Evolutionary conservation across 2,888 invertebrate species (phyloP).

Genomic region (Trisateles emortualis): DNA sequence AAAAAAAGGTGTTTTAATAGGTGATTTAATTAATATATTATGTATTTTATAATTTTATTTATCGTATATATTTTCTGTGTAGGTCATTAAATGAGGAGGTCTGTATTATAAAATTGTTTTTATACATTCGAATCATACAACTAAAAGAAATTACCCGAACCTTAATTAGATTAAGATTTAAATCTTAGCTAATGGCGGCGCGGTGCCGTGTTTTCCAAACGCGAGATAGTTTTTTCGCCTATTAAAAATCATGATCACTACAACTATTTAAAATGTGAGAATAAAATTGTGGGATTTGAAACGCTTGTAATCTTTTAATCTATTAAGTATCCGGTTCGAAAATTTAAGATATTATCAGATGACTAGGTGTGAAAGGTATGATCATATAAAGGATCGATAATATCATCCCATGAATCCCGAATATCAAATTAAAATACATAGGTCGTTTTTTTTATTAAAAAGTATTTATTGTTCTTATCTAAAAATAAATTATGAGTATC

Average conservation of each 20-base stretch:
- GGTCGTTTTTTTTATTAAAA: too few species aligned
- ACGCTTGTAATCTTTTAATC: constrained; percentile 1
- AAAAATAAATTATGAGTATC: too few species aligned
- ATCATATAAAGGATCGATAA: not conserved
- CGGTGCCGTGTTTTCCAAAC: constrained; percentile 2
- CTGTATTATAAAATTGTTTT: constrained; percentile 11
- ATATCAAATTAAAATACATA: too few species aligned
- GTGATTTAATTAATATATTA: constrained; percentile 31
- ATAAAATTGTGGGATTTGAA: not conserved
- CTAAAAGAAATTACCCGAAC: constrained; percentile 25
- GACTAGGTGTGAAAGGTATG: not conserved
- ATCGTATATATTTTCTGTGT: not conserved
- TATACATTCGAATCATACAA: constrained; percentile 22
- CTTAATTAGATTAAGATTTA: constrained; percentile 26
- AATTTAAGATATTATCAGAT: not conserved
- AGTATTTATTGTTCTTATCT: too few species aligned
- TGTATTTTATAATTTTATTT: constrained; percentile 15
- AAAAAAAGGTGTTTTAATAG: constrained; percentile 27
- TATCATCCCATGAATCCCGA: too few species aligned
- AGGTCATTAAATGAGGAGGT: constrained; percentile 8
- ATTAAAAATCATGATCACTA: not conserved
- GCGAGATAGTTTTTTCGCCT: not conserved
- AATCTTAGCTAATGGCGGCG: constrained; percentile 18
- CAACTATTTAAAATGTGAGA: not conserved
- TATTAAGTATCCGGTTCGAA: not conserved